Evolutionary conservation across 2,888 invertebrate species (phyloP).

Genomic region (Cataglyphis cursor): DNA sequence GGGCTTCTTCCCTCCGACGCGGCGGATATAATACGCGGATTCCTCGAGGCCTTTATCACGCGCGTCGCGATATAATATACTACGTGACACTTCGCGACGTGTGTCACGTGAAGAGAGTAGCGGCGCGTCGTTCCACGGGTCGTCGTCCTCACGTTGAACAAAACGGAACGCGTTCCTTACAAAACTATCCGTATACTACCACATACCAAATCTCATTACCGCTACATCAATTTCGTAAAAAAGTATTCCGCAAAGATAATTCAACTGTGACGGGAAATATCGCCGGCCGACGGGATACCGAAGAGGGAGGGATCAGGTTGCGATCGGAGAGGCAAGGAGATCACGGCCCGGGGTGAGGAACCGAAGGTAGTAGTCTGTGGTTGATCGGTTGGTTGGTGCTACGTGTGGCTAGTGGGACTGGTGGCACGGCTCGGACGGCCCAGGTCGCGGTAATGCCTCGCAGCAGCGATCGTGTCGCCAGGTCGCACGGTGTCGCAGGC

Average conservation of each 20-base stretch:
- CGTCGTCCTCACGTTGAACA: slow-evolving; percentile 59
- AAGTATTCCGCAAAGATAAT: not conserved
- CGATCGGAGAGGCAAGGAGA: slow-evolving; percentile 17
- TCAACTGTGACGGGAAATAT: not conserved
- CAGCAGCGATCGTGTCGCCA: slow-evolving; percentile 69
- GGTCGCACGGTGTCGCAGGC: slow-evolving; percentile 78
- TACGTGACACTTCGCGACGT: slow-evolving; percentile 41
- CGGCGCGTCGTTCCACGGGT: slow-evolving; percentile 50
- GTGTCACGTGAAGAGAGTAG: slow-evolving; percentile 54
- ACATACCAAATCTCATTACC: too few relatives aligned
- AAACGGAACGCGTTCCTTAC: slow-evolving; percentile 30
- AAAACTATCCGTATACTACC: slow-evolving; percentile 8
- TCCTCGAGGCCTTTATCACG: slow-evolving; percentile 62
- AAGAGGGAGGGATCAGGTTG: not conserved
- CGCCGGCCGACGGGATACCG: not conserved
- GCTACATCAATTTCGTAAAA: not conserved
- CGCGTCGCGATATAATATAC: slow-evolving; percentile 19
- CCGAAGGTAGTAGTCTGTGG: slow-evolving; percentile 30
- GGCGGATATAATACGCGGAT: slow-evolving; percentile 67
- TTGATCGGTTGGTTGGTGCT: slow-evolving; percentile 62
- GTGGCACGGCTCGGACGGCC: slow-evolving; percentile 47
- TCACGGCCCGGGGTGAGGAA: not conserved
- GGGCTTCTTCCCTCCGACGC: slow-evolving; percentile 75
- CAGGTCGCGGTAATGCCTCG: slow-evolving; percentile 82
- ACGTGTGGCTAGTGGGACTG: slow-evolving; percentile 64